A percentile compares a stretch with the other conserved stretches of the same genome.
These are phyloP conservation scores for Acinonyx jubatus DNA, from an alignment of 2,113 vertebrate species.

Conservation along the genomic window DNA sequence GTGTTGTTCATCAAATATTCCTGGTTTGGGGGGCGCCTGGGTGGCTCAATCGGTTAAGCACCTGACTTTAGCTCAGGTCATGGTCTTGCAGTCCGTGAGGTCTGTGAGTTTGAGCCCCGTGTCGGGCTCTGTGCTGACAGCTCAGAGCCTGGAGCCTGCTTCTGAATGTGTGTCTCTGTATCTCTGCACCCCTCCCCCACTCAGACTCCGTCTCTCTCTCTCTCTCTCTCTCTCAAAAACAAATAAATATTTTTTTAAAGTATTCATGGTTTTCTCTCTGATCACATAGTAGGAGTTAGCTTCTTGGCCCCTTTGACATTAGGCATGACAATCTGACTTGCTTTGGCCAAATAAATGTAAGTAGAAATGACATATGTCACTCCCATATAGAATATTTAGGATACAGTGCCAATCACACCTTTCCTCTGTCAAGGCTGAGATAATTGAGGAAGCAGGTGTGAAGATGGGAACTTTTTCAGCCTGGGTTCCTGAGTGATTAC, in stretches of 20 bases:
- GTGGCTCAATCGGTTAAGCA: too few species aligned
- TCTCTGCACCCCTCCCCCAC: too few species aligned
- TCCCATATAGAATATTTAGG: background rate
- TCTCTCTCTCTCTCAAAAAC: too few species aligned
- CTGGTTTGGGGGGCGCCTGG: background rate
- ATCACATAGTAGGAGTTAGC: background rate
- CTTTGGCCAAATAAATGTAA: background rate
- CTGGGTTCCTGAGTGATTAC: background rate
- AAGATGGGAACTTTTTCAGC: background rate
- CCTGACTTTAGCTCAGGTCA: too few species aligned
- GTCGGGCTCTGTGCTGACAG: too few species aligned
- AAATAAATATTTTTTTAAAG: background rate
- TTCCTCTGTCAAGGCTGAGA: background rate
- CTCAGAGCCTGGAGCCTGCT: too few species aligned
- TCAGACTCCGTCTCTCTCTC: too few species aligned
- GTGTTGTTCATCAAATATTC: background rate
- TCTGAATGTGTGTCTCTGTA: too few species aligned
- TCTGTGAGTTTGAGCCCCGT: too few species aligned
- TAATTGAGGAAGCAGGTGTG: background rate
- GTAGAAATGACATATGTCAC: background rate
- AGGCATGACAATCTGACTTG: background rate
- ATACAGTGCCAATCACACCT: background rate
- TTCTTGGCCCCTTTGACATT: background rate
- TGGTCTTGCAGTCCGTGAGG: too few species aligned
- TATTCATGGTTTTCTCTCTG: background rate